These are phyloP conservation scores for Enteromius treurensis DNA, from an alignment of 2,797 vertebrate genomes.

Conservation along the genomic window DNA sequence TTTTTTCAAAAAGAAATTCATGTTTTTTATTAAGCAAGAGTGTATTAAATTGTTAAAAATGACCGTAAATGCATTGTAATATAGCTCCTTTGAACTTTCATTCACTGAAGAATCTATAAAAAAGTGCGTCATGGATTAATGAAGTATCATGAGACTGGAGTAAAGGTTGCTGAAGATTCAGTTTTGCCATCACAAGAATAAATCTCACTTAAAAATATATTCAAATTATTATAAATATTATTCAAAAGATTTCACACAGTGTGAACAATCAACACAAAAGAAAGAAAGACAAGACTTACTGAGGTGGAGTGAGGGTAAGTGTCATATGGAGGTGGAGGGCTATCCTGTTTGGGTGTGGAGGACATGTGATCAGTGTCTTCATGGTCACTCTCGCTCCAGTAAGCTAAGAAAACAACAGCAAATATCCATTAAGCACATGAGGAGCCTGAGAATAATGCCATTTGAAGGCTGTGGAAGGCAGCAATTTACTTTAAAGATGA, in stretches of 20 bases:
- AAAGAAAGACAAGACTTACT: conserved; percentile 77
- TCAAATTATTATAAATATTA: background rate
- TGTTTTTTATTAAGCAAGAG: background rate
- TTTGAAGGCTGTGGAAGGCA: background rate
- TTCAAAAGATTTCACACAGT: background rate
- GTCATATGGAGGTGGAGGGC: conserved; percentile 95
- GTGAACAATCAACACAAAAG: conserved; percentile 1
- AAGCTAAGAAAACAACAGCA: conserved; percentile 79
- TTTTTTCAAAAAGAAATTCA: background rate
- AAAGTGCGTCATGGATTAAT: background rate
- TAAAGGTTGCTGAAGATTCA: background rate
- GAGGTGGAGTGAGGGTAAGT: conserved; percentile 93
- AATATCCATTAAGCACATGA: background rate
- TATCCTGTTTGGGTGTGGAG: conserved; percentile 92
- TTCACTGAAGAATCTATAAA: background rate
- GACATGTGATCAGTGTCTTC: conserved; percentile 90
- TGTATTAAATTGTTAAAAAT: background rate
- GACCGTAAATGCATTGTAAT: background rate
- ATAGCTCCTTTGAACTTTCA: background rate
- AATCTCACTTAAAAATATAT: background rate
- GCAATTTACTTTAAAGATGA: background rate
- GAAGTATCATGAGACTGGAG: background rate
- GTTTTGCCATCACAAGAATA: background rate
- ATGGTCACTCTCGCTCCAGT: conserved; percentile 99
- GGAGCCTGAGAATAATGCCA: background rate